These are phyloP conservation scores for Semnopithecus entellus DNA, from an alignment of 2,113 vertebrate genomes.

Conservation along the genomic window DNA sequence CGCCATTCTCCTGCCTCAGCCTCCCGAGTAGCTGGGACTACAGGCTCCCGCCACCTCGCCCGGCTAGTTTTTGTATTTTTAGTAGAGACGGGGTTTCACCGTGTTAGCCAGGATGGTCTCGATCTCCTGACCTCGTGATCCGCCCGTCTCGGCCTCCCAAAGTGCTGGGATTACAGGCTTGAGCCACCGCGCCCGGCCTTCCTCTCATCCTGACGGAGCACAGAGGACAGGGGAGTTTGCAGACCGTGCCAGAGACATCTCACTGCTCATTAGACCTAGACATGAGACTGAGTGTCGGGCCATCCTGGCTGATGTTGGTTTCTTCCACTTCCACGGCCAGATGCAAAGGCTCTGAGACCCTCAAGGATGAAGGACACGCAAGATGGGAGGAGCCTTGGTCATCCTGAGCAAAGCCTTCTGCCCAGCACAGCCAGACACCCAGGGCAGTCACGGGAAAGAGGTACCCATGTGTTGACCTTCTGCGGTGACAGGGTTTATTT, in stretches of 20 bases:
- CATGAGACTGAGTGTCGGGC: accelerated
- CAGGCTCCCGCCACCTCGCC: too few relatives aligned
- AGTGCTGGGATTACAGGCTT: too few relatives aligned
- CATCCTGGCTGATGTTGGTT: neutral
- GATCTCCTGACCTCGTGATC: too few relatives aligned
- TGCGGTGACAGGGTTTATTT: accelerated
- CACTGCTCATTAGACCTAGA: neutral
- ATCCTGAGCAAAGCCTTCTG: too few relatives aligned
- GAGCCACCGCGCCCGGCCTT: too few relatives aligned
- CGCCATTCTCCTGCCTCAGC: too few relatives aligned
- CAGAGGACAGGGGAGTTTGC: accelerated
- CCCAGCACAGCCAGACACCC: neutral
- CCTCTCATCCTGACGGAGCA: accelerated
- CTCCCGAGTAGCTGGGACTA: too few relatives aligned
- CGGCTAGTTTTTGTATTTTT: too few relatives aligned
- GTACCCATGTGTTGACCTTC: accelerated
- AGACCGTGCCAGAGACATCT: accelerated
- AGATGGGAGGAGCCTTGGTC: accelerated
- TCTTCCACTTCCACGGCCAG: neutral
- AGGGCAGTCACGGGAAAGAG: accelerated
- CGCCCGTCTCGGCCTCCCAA: too few relatives aligned
- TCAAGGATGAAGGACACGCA: accelerated
- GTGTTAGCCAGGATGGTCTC: too few relatives aligned
- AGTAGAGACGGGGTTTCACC: too few relatives aligned
- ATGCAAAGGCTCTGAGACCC: neutral